phyloP scores from a whole-genome alignment of 2,797 vertebrate species.

The Coluber constrictor region DNA sequence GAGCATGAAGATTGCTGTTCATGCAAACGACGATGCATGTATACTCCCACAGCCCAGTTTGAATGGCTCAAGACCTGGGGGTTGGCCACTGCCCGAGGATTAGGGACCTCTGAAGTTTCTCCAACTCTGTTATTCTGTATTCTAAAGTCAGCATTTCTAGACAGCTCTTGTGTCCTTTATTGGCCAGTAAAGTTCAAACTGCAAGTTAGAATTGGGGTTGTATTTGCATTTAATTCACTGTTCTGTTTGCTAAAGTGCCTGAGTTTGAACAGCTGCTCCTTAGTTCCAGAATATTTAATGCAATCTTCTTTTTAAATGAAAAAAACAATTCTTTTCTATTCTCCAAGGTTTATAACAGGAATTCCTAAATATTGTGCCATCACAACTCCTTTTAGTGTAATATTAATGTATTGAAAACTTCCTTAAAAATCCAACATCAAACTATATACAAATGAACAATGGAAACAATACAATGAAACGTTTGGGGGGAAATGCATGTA shows the following conservation, averaged over 20 bases:
- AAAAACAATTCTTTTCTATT: not conserved
- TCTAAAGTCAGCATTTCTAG: not conserved
- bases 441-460: not conserved
- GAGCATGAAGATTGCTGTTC: not conserved
- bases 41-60: not conserved
- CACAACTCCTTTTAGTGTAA: not conserved
- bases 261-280: not conserved
- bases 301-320: not conserved
- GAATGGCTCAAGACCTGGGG: not conserved
- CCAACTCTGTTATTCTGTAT: not conserved
- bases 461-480: not conserved
- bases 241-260: not conserved
- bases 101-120: not conserved
- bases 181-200: not conserved
- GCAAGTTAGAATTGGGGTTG: not conserved
- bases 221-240: not conserved
- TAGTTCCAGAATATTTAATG: not conserved
- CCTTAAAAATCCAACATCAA: not conserved
- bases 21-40: not conserved
- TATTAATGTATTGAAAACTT: not conserved
- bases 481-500: not conserved
- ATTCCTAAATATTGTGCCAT: not conserved
- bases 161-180: not conserved
- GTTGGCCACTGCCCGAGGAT: not conserved
- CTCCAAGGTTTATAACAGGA: not conserved